Conservation (phyloP, 2,888 invertebrate species). For the Chironomus tentans region DNA sequence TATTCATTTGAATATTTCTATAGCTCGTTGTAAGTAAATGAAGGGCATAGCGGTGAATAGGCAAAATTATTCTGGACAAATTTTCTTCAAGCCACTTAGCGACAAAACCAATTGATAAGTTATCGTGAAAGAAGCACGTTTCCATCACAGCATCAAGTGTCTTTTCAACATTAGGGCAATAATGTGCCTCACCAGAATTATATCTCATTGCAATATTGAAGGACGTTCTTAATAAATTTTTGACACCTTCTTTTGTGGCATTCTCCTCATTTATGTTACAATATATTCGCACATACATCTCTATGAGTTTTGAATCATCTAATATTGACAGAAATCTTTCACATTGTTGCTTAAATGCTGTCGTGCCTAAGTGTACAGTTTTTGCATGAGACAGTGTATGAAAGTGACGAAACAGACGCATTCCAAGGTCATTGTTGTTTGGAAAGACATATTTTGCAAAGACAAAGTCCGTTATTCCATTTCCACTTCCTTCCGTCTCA, state of each 20-base stretch:
- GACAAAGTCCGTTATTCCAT: slow-evolving; percentile 28
- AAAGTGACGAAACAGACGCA: slow-evolving; percentile 57
- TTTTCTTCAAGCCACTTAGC: slow-evolving; percentile 74
- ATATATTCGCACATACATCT: slow-evolving; percentile 60
- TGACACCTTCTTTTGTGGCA: slow-evolving; percentile 56
- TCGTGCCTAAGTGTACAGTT: slow-evolving; percentile 50
- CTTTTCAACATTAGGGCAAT: slow-evolving; percentile 56
- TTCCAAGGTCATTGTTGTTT: slow-evolving; percentile 62
- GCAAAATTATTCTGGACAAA: slow-evolving; percentile 63
- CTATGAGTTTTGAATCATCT: slow-evolving; percentile 52
- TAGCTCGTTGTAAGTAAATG: slow-evolving; percentile 46
- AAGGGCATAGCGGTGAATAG: slow-evolving; percentile 58
- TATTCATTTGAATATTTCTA: slow-evolving; percentile 44
- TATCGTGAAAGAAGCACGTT: slow-evolving; percentile 72
- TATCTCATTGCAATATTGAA: slow-evolving; percentile 75
- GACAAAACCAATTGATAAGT: slow-evolving; percentile 64
- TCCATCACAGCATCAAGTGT: slow-evolving; percentile 63
- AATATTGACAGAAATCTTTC: slow-evolving; percentile 53
- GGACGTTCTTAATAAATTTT: slow-evolving; percentile 58
- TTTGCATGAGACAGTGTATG: slow-evolving; percentile 52
- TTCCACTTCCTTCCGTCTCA: slow-evolving; percentile 18
- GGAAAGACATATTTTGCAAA: slow-evolving; percentile 64
- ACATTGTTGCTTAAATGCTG: slow-evolving; percentile 63
- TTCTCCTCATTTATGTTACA: slow-evolving; percentile 44
- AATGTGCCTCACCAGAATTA: slow-evolving; percentile 54